Conservation (phyloP, 2,797 vertebrate species). For the Galagoides demidoff region DNA sequence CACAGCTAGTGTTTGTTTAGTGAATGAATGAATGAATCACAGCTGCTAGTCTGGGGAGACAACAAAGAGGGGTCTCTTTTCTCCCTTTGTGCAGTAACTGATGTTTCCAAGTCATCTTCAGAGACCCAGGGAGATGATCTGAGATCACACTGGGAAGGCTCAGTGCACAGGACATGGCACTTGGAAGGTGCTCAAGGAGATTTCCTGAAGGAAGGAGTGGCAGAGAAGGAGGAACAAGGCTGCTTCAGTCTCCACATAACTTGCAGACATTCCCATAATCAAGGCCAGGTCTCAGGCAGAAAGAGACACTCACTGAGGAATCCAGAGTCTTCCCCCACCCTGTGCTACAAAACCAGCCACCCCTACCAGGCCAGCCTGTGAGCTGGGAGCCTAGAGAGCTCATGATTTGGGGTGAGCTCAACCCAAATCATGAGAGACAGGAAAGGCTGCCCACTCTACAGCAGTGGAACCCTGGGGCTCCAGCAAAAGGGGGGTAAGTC, state of each 20-base stretch:
- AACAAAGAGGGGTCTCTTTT: neutral
- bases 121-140: neutral
- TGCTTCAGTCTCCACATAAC: neutral
- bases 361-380: neutral
- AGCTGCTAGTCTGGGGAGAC: fast-evolving
- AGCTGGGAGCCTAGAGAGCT: neutral
- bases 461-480: neutral
- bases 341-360: neutral
- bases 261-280: neutral
- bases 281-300: neutral
- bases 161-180: fast-evolving
- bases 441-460: neutral
- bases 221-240: too few species aligned
- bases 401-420: neutral
- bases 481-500: neutral
- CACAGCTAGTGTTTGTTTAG: neutral
- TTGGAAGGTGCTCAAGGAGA: neutral
- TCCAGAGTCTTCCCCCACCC: neutral
- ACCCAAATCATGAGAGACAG: neutral
- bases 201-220: neutral
- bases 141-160: neutral
- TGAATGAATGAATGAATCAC: neutral
- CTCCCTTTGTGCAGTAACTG: fast-evolving
- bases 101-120: neutral
- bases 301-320: neutral